phyloP scores from a whole-genome alignment of 2,113 vertebrate genomes.

The Anhinga anhinga region DNA sequence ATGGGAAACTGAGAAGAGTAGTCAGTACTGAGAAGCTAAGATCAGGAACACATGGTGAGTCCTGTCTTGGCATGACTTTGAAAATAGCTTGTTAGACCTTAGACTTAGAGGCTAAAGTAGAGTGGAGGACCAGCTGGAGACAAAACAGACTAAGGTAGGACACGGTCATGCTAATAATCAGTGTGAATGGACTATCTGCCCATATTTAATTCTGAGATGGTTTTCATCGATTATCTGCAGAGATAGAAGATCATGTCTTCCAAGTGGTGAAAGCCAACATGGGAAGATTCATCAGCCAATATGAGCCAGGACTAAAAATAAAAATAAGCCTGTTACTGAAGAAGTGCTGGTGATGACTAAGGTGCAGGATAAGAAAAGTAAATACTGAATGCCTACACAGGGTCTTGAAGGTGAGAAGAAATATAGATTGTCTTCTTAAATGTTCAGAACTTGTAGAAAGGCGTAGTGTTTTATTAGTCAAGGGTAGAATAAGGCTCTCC shows the following conservation, averaged over 20 bases:
- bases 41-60: background rate
- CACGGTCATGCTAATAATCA: background rate
- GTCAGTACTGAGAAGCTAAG: background rate
- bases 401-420: background rate
- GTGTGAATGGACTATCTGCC: background rate
- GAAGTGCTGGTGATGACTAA: background rate
- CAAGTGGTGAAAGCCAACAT: background rate
- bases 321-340: background rate
- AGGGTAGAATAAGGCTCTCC: background rate
- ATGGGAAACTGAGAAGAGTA: background rate
- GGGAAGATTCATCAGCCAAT: background rate
- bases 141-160: background rate
- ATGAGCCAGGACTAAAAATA: background rate
- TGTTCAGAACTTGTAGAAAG: background rate
- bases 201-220: background rate
- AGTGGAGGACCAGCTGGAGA: background rate
- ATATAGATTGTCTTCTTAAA: background rate
- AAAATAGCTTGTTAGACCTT: background rate
- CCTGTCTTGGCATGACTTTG: background rate
- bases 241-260: background rate
- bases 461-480: background rate
- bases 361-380: background rate
- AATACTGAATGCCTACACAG: background rate
- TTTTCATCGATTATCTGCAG: background rate
- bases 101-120: background rate